phyloP scores from a whole-genome alignment of 2,888 invertebrate species.

The Odontocerum albicorne region DNA sequence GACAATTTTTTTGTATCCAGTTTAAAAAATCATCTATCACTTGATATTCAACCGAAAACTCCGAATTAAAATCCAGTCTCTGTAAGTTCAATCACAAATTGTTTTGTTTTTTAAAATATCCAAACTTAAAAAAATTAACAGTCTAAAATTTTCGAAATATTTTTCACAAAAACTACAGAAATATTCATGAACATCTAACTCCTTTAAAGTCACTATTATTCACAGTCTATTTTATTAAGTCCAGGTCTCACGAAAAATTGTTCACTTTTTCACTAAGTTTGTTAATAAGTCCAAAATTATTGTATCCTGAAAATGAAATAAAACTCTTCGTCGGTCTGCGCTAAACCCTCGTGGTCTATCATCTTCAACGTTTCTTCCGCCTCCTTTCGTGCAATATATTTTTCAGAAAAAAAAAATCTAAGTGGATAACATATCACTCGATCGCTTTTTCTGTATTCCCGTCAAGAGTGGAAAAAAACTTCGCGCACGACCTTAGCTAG shows the following conservation, averaged over 20 bases:
- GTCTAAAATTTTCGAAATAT: not conserved
- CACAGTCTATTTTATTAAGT: too few species aligned
- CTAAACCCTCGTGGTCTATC: conserved; percentile 15
- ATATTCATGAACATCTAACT: too few species aligned
- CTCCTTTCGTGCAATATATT: conserved; percentile 1
- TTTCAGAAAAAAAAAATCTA: not conserved
- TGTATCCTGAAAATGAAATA: conserved; percentile 15
- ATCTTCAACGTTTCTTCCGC: conserved; percentile 1
- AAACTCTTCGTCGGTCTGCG: conserved; percentile 3
- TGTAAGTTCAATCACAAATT: too few species aligned
- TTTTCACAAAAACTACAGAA: not conserved
- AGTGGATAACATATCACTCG: conserved; percentile 1
- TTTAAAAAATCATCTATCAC: not conserved
- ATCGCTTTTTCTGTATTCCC: conserved; percentile 1
- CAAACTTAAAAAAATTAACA: not conserved
- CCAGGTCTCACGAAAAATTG: too few species aligned
- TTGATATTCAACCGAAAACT: conserved; percentile 18
- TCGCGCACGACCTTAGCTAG: conserved; percentile 14
- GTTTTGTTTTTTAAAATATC: too few species aligned
- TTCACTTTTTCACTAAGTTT: conserved; percentile 2
- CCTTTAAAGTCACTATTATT: too few species aligned
- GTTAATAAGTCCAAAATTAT: not conserved
- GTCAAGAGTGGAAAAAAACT: conserved; percentile 18
- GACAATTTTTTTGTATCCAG: not conserved
- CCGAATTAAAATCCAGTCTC: too few species aligned